phyloP scores from a whole-genome alignment of 1,140 invertebrate species.

The Temnothorax curvispinosus region DNA sequence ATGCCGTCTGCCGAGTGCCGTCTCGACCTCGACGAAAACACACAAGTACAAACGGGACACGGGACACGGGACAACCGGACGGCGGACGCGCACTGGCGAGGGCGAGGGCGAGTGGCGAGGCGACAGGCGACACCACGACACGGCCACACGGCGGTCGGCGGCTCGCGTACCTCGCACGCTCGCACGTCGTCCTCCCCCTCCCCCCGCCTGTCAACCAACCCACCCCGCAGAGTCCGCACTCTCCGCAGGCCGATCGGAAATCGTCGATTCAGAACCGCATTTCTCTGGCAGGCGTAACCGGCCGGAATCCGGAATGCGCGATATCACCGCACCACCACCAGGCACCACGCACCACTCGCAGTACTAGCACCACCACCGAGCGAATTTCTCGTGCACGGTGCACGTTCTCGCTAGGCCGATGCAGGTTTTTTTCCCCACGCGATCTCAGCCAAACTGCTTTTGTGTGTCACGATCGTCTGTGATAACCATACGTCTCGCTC shows the following conservation, averaged over 20 bases:
- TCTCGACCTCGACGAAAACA: constrained; percentile 12
- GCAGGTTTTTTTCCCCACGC: too few species aligned
- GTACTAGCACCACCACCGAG: not conserved
- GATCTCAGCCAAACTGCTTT: too few species aligned
- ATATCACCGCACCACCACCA: constrained; percentile 22
- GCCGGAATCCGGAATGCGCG: constrained; percentile 59
- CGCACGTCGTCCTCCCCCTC: too few species aligned
- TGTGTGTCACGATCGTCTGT: too few species aligned
- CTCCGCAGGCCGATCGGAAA: constrained; percentile 30
- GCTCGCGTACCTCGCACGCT: not conserved
- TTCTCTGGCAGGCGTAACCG: constrained; percentile 70
- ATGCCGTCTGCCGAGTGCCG: constrained; percentile 10
- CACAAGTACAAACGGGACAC: not conserved
- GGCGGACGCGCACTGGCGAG: not conserved
- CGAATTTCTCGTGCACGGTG: not conserved
- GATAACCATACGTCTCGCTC: not conserved
- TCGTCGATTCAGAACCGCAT: constrained; percentile 66
- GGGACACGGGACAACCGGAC: not conserved
- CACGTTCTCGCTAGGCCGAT: not conserved
- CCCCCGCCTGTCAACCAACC: not conserved
- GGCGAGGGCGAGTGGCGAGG: too few species aligned
- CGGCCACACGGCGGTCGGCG: too few species aligned
- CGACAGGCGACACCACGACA: too few species aligned
- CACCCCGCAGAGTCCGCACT: too few species aligned
- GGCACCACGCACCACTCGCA: not conserved